Evolutionary conservation across 2,113 vertebrate genomes (phyloP).

Genomic region (Sciurus niger): DNA sequence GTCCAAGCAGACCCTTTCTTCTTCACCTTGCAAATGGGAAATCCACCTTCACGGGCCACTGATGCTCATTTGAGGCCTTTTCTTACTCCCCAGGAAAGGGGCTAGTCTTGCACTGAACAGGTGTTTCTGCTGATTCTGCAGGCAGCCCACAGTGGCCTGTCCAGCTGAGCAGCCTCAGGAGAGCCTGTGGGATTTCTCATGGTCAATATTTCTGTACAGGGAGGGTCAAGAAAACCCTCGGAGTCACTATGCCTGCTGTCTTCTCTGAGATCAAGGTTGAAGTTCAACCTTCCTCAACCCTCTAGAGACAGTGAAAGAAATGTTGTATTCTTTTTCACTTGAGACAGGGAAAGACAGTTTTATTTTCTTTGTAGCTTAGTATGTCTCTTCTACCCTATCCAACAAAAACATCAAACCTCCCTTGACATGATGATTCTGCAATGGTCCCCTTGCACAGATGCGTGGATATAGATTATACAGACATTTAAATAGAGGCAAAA

Average conservation of each 20-base stretch:
- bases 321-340: no score
- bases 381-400: neutral
- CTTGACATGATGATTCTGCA: neutral
- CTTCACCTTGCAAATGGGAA: neutral
- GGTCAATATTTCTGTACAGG: neutral
- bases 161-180: neutral
- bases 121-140: neutral
- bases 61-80: neutral
- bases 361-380: neutral
- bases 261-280: neutral
- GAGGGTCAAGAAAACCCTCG: neutral
- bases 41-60: no score
- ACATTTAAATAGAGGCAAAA: constrained; percentile 20
- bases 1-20: neutral
- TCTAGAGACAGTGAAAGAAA: neutral
- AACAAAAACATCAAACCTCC: constrained; percentile 73
- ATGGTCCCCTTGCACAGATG: neutral
- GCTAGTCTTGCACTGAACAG: neutral
- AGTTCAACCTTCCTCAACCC: neutral
- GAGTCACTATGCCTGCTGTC: neutral
- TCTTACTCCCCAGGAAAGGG: neutral
- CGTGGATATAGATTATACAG: neutral
- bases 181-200: neutral
- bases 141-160: no score
- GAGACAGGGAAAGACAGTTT: no score